These are phyloP conservation scores for Synanthedon formicaeformis DNA, from an alignment of 2,888 invertebrate species.

Conservation along the genomic window DNA sequence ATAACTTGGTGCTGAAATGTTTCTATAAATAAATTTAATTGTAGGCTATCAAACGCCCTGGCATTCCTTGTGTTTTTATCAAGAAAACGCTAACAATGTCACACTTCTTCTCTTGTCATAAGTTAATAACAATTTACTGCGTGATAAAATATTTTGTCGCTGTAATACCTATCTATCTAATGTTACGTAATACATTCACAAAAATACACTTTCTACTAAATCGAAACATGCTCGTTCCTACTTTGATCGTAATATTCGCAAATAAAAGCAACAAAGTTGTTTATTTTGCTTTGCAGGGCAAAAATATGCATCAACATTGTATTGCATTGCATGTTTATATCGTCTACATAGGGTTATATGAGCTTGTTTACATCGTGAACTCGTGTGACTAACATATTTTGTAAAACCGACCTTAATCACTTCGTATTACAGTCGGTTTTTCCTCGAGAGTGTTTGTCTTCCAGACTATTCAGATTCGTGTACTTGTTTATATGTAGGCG, in stretches of 20 bases:
- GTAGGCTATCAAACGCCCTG: no score
- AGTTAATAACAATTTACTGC: no score
- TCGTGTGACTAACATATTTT: background rate
- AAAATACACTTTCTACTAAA: no score
- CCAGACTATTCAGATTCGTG: slow-evolving; percentile 1
- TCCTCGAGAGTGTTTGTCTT: background rate
- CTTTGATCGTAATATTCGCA: background rate
- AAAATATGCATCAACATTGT: background rate
- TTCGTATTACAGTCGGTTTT: slow-evolving; percentile 3
- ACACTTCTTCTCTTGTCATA: no score
- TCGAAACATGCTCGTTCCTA: no score
- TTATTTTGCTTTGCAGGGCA: background rate
- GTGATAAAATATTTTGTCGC: no score
- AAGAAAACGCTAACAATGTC: no score
- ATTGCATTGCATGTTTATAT: background rate
- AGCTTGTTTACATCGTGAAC: slow-evolving; percentile 7
- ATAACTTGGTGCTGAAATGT: no score
- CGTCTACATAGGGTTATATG: background rate
- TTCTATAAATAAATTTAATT: no score
- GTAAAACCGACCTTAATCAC: slow-evolving; percentile 3
- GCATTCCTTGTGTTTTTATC: no score
- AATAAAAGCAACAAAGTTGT: background rate
- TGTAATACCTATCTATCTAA: no score
- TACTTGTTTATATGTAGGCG: slow-evolving; percentile 1
- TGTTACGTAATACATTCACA: no score